phyloP scores from a whole-genome alignment of 2,888 invertebrate genomes.

The Autographa gamma region DNA sequence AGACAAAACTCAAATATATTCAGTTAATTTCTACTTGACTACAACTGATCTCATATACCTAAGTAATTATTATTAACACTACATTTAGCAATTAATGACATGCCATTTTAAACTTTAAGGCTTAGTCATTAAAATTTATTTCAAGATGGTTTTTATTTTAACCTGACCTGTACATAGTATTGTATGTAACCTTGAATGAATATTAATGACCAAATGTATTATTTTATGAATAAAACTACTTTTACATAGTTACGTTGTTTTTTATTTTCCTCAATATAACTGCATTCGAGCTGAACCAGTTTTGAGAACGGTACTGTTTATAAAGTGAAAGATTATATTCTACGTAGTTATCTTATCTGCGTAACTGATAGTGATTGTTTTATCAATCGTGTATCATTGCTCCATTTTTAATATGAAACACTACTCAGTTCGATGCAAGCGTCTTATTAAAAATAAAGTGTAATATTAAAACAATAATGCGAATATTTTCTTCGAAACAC shows the following conservation, averaged over 20 bases:
- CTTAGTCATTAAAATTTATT: slow-evolving; percentile 25
- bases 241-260: slow-evolving; percentile 21
- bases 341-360: slow-evolving; percentile 74
- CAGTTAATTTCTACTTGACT: slow-evolving; percentile 53
- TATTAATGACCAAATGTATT: slow-evolving; percentile 48
- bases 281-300: slow-evolving; percentile 21
- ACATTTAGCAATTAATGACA: slow-evolving; percentile 21
- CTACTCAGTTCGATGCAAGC: slow-evolving; percentile 64
- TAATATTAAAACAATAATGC: slow-evolving; percentile 71
- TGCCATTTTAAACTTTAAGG: slow-evolving; percentile 44
- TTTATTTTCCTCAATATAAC: slow-evolving; percentile 39
- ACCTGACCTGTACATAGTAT: slow-evolving; percentile 33
- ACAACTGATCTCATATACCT: slow-evolving; percentile 39
- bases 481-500: slow-evolving; percentile 53
- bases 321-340: slow-evolving; percentile 59
- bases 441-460: slow-evolving; percentile 45
- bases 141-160: slow-evolving; percentile 34
- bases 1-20: slow-evolving; percentile 72
- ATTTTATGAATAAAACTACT: slow-evolving; percentile 46
- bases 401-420: slow-evolving; percentile 73
- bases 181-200: slow-evolving; percentile 46
- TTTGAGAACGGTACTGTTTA: slow-evolving; percentile 38
- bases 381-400: slow-evolving; percentile 77
- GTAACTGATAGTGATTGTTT: slow-evolving; percentile 73
- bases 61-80: slow-evolving; percentile 9